Percentiles rank a stretch among this genome's conserved stretches.
These are phyloP conservation scores for Agelaius phoeniceus DNA, from an alignment of 2,113 vertebrate genomes.

Conservation along the genomic window DNA sequence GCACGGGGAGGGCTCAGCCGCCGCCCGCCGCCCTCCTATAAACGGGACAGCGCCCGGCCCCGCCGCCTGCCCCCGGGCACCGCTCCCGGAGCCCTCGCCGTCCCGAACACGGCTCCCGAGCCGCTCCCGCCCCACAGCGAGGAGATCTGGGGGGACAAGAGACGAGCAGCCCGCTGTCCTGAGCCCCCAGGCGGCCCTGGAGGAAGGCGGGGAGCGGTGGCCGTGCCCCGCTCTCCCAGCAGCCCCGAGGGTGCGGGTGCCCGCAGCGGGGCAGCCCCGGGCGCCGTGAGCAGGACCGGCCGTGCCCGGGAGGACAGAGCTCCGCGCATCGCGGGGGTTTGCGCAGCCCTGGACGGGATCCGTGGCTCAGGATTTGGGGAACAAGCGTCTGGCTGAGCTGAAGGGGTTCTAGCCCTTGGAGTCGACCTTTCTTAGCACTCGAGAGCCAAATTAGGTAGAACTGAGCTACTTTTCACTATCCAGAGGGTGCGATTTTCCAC, in stretches of 20 bases:
- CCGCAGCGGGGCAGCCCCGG: not conserved
- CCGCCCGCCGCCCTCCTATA: conserved; percentile 36
- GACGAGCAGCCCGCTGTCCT: not conserved
- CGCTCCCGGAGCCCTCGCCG: not conserved
- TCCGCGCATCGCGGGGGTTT: not conserved
- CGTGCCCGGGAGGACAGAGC: not conserved
- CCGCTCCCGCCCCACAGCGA: not conserved
- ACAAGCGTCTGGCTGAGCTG: not conserved
- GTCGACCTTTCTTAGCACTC: not conserved
- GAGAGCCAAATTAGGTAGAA: not conserved
- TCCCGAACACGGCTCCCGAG: not conserved
- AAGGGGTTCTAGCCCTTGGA: not conserved
- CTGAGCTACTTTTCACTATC: not conserved
- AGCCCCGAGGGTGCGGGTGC: too few relatives aligned
- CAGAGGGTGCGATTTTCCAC: not conserved
- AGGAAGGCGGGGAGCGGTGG: not conserved
- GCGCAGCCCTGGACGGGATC: not conserved
- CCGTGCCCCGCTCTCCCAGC: not conserved
- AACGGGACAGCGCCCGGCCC: not conserved
- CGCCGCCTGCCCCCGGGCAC: not conserved
- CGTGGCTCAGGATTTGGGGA: not conserved
- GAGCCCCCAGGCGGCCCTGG: not conserved
- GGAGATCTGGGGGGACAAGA: not conserved
- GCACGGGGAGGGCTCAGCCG: conserved; percentile 19
- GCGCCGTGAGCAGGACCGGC: not conserved